phyloP scores from a whole-genome alignment of 2,113 vertebrate genomes.

The Grantiella picta region DNA sequence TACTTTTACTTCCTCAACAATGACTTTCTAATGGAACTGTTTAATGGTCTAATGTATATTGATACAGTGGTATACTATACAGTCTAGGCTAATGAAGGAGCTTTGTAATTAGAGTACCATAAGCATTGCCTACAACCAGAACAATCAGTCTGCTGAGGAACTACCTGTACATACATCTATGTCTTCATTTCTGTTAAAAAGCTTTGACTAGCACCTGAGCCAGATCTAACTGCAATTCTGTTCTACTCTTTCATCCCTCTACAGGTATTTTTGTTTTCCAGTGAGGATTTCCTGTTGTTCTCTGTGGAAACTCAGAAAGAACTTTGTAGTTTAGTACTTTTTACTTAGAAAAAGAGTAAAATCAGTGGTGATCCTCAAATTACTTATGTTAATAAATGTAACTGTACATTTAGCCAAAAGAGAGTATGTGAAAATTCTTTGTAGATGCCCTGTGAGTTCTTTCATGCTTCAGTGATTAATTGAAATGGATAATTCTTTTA shows the following conservation, averaged over 20 bases:
- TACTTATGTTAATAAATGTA: not conserved
- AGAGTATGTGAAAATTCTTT: not conserved
- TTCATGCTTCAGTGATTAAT: slow-evolving; percentile 6
- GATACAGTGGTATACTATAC: not conserved
- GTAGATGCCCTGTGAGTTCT: not conserved
- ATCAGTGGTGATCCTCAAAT: not conserved
- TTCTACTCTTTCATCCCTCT: not conserved
- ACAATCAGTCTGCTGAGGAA: not conserved
- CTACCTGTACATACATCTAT: not conserved
- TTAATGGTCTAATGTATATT: not conserved
- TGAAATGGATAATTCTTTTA: slow-evolving; percentile 22
- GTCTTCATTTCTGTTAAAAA: not conserved
- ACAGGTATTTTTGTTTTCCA: not conserved
- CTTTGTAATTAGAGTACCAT: not conserved
- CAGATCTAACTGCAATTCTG: not conserved
- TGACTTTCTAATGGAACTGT: not conserved
- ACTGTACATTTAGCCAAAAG: not conserved
- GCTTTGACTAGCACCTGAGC: not conserved
- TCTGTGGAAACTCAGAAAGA: not conserved
- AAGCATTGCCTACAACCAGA: not conserved
- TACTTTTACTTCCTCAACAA: not conserved
- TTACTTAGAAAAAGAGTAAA: not conserved
- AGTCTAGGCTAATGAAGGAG: not conserved
- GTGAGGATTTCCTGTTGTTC: not conserved
- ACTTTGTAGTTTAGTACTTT: not conserved